Base-by-base conservation (phyloP, 92 coral and sea anemone genomes). In the Meandrina meandrites region DNA sequence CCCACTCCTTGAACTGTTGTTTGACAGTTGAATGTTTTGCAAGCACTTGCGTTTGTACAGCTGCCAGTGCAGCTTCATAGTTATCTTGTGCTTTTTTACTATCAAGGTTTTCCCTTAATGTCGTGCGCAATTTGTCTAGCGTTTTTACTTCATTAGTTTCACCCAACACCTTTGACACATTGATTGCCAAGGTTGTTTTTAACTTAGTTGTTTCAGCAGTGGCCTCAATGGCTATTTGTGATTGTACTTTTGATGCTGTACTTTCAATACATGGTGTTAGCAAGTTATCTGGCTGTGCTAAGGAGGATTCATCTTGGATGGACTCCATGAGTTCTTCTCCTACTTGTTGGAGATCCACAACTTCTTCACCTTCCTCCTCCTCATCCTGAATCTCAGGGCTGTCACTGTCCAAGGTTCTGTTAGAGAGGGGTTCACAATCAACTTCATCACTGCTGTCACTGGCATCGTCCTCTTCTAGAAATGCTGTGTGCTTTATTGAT, bases 1-100 rank as follows among this genome's bases (percentile, higher is more conserved):
- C 91, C 91, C 91, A 91, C 27, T 85, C 85, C 70, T 79, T 51
- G 28, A 90, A 81, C 51, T 89, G 64, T 36, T 73, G 58, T 60
- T 86, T 87, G n/a, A 84, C 32, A 34, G 80, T 84, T 66, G 64
- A 28, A 22, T 88, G 72, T 58, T 91, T 50, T 68, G 82, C 84
- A 18, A 91, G 88, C 16, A 73, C 36, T 87, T 91, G 85, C 15
- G 60, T 54, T 54, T 54, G 60, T 21, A 54, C 60, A 54, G 18
- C 60, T 54, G 60, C 60, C 18, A 54, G 60, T 16, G 60, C 15
- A 54, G 60, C 60, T 54, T 54, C 60, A 54, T 54, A 54, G 60
- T 54, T 54, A 32, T 54, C 19, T 54, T 54, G 60, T 14, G 19
- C 60, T 81, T 86, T 50, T 90, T 86, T 51, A 35, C 78, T 82